Base-by-base conservation (phyloP, 2,888 invertebrate species). In the Diarsia dahlii region DNA sequence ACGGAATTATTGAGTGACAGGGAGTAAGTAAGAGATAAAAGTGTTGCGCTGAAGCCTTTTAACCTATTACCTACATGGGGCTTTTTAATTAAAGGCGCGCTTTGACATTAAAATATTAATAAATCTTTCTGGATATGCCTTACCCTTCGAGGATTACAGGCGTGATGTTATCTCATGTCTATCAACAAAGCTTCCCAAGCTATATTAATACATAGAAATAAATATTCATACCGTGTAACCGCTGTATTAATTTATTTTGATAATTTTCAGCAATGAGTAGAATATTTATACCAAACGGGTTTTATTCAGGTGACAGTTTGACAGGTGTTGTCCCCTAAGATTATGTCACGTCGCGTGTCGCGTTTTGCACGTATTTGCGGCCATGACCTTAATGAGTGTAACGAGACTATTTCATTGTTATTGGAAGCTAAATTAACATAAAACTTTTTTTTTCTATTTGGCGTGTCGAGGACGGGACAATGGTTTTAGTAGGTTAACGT, bases 291-390 rank as follows among this genome's bases (percentile, higher is more conserved):
- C 39, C 39, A 39, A 39, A 39, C 39, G 8, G 39, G 8, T 39
- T 39, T 39, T 39, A 39, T 39, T 8, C 39, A 71, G 63, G 54
- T 62, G 56, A 67, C 74, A 64, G 56, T 73, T 77, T 87, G 81
- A 83, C 84, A 81, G 74, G 68, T 62, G 64, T 39, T 65, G 71
- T 75, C 67, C 67, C 60, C 12, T 75, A 64, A 46, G 50, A 67
- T 79, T 81, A 77, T 80, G 81, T 82, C 81, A 71, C 69, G 76
- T 88, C 85, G 86, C 78, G 84, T 82, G 81, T 80, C 71, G 80
- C 75, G 75, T 86, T 89, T 92, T 89, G 87, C 92, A 93, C 91
- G 92, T 90, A 83, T 84, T 80, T 82, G 66, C 76, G 88, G 84
- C 93, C 94, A 86, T 94, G 93, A 91, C 92, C 91, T 28, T 68